A percentile compares a stretch with the other conserved stretches of the same genome.
These are phyloP conservation scores for Laticauda laticaudata DNA, from an alignment of 2,113 vertebrate species.

Conservation along the genomic window DNA sequence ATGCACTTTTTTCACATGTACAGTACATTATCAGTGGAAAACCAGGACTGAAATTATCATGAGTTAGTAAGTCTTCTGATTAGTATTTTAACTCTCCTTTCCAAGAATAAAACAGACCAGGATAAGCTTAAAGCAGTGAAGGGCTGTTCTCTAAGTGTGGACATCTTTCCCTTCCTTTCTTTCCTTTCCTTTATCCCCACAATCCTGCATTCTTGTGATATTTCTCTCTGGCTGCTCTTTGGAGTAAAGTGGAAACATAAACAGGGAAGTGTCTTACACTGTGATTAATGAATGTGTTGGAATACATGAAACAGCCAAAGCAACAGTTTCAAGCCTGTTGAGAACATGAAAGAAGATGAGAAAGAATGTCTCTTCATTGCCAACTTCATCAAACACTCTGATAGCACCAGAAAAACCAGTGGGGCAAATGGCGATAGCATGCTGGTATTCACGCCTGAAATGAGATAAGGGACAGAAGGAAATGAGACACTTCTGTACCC, in stretches of 20 bases:
- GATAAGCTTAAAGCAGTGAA: slow-evolving; percentile 45
- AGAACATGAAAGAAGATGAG: slow-evolving; percentile 58
- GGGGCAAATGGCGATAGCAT: slow-evolving; percentile 33
- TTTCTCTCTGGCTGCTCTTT: slow-evolving; percentile 62
- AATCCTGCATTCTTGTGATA: slow-evolving; percentile 63
- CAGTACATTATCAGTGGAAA: slow-evolving; percentile 48
- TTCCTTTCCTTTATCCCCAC: not conserved
- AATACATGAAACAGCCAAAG: slow-evolving; percentile 68
- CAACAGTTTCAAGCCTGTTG: slow-evolving; percentile 54
- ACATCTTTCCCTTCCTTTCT: slow-evolving; percentile 8
- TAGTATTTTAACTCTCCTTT: slow-evolving; percentile 56
- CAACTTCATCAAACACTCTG: slow-evolving; percentile 58
- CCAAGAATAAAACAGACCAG: slow-evolving; percentile 44
- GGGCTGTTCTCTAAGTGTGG: slow-evolving; percentile 49
- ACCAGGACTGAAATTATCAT: slow-evolving; percentile 39
- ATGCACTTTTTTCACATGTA: slow-evolving; percentile 27
- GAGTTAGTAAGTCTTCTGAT: slow-evolving; percentile 43
- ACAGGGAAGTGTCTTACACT: slow-evolving; percentile 64
- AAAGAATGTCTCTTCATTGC: slow-evolving; percentile 54
- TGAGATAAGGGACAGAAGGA: slow-evolving; percentile 33
- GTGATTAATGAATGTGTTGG: slow-evolving; percentile 67
- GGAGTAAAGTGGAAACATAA: slow-evolving; percentile 71
- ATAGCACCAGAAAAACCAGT: slow-evolving; percentile 47
- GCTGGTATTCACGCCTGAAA: slow-evolving; percentile 41
- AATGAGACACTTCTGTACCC: slow-evolving; percentile 13